These are phyloP conservation scores for Deilephila elpenor DNA, from an alignment of 2,888 invertebrate genomes.

Conservation along the genomic window DNA sequence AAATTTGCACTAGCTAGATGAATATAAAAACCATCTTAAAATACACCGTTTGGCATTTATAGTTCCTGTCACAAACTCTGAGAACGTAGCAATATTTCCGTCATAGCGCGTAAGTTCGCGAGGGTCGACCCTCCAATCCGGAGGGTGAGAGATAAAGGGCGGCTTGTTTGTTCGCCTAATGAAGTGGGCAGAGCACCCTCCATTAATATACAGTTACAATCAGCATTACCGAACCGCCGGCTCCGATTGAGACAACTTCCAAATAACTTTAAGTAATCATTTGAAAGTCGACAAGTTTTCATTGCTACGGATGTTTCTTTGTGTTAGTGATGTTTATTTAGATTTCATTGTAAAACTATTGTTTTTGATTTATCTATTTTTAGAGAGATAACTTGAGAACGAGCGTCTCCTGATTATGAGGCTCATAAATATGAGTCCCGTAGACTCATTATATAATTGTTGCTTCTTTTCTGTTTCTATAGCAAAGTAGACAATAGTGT, in stretches of 20 bases:
- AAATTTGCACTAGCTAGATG: background rate
- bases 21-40: too few relatives aligned
- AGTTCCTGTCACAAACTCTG: slow-evolving; percentile 41
- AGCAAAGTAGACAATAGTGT: too few relatives aligned
- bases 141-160: slow-evolving; percentile 73
- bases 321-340: background rate
- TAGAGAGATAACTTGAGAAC: too few relatives aligned
- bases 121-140: slow-evolving; percentile 59
- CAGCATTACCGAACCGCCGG: slow-evolving; percentile 51
- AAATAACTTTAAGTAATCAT: slow-evolving; percentile 20
- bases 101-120: slow-evolving; percentile 50
- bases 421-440: too few relatives aligned
- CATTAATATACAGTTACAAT: slow-evolving; percentile 73
- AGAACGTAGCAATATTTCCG: slow-evolving; percentile 47
- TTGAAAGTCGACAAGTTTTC: slow-evolving; percentile 17
- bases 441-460: too few relatives aligned
- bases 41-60: background rate
- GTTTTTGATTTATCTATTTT: too few relatives aligned
- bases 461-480: too few relatives aligned
- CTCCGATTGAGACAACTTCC: slow-evolving; percentile 42
- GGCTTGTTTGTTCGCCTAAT: slow-evolving; percentile 79
- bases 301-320: background rate
- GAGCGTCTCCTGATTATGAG: too few relatives aligned
- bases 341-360: background rate
- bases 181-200: slow-evolving; percentile 73